Percentiles rank a stretch among this genome's conserved stretches.
phyloP scores from a whole-genome alignment of 2,113 vertebrate genomes.

The Dipodomys ordii region DNA sequence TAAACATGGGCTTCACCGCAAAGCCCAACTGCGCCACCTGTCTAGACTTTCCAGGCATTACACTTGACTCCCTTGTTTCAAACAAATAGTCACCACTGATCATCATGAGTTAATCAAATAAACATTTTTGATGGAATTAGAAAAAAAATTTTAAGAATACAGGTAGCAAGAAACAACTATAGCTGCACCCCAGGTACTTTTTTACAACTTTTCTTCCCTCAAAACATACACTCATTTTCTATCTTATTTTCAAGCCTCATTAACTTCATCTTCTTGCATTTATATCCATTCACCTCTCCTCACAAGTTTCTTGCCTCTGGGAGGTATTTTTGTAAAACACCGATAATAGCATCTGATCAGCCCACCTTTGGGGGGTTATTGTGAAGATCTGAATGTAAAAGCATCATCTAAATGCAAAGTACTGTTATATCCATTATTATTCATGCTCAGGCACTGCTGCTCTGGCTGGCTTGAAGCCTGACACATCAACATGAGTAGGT shows the following conservation, averaged over 20 bases:
- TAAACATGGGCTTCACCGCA: not conserved
- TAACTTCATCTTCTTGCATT: constrained; percentile 3
- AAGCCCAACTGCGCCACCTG: too few species aligned
- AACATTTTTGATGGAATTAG: not conserved
- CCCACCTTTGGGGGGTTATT: constrained; percentile 33
- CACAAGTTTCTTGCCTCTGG: not conserved
- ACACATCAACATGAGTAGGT: not conserved
- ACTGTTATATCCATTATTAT: not conserved
- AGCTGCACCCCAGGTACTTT: not conserved
- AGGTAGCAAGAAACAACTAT: not conserved
- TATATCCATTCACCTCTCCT: not conserved
- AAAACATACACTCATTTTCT: not conserved
- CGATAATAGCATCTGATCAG: constrained; percentile 3
- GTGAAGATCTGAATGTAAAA: constrained; percentile 20
- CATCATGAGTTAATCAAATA: not conserved
- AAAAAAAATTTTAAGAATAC: not conserved
- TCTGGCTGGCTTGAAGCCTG: not conserved
- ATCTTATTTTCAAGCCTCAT: constrained; percentile 23
- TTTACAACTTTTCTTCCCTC: not conserved
- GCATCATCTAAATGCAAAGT: constrained; percentile 47
- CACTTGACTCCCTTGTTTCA: not conserved
- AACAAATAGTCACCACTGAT: not conserved
- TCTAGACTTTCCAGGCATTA: not conserved
- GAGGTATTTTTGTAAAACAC: constrained; percentile 46
- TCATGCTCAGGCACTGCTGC: not conserved